These are phyloP conservation scores for Aplodontia rufa DNA, from an alignment of 2,113 vertebrate species.

Conservation along the genomic window DNA sequence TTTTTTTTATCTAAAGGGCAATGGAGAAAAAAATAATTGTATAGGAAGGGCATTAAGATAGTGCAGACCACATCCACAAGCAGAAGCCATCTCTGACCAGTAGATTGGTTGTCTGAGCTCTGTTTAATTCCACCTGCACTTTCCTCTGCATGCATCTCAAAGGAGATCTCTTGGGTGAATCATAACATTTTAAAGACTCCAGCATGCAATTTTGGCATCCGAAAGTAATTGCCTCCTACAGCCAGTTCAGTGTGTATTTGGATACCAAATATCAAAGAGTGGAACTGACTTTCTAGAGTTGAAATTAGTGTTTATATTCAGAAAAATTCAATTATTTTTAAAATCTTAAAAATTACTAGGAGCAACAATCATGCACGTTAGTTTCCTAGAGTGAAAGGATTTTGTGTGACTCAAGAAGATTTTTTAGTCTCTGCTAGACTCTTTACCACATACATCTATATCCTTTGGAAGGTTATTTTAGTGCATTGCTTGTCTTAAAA, in stretches of 20 bases:
- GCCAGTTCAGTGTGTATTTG: background rate
- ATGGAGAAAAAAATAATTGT: background rate
- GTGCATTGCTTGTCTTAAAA: background rate
- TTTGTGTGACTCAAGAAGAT: background rate
- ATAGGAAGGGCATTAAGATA: background rate
- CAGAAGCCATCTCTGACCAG: background rate
- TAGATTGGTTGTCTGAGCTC: too few species aligned
- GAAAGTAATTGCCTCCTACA: background rate
- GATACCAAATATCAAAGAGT: background rate
- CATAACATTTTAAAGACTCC: background rate
- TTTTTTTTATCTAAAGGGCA: background rate
- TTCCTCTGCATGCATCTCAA: background rate
- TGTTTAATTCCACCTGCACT: too few species aligned
- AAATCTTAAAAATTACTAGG: background rate
- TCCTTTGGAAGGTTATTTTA: background rate
- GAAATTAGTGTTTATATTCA: background rate
- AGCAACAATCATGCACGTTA: background rate
- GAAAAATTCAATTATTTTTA: background rate
- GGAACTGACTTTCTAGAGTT: background rate
- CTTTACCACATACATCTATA: background rate
- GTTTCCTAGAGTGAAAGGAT: background rate
- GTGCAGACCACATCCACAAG: rapidly evolving
- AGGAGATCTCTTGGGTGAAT: background rate
- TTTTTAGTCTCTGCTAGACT: background rate
- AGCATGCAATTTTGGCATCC: background rate